Evolutionary conservation across 2,113 vertebrate species (phyloP), one percentile per base, ranked within the genome.

Genomic region (Muscicapa adusta): DNA sequence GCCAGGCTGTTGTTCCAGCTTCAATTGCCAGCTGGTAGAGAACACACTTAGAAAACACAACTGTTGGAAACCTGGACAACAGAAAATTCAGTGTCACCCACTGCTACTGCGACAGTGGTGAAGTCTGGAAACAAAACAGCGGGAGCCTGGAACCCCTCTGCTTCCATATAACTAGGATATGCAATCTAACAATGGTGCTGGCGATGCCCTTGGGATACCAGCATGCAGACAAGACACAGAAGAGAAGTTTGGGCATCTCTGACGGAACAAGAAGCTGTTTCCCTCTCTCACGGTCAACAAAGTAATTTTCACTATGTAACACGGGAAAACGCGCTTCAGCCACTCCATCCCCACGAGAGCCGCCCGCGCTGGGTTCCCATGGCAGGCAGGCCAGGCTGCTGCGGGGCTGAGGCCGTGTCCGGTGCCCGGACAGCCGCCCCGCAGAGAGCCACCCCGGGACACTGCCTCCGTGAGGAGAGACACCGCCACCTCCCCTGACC

Each of bases 351-450:
- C 18, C 12, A 3, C 0, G 7, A 5, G 42, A 11, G 0, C 18
- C 33, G 19, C 43, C 19, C 24, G 58, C 0, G 8, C 26, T 0
- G 33, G 26, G 31, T 14, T 8, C 3, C 4, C 1, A 0, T 0
- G 7, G 24, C n/a, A 14, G 28, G 24, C n/a, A 16, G 48, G 28
- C 19, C 33, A 18, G 16, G 38, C 1, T 14, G 17, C 51, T 28
- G 60, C 36, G 51, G 43, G n/a, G 33, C 45, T 19, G 38, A 18
- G 38, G 33, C 33, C 28, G 28, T 24, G 60, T 26, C 34, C 31
- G 34, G 33, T 28, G 63, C 23, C 22, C 56, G 13, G 36, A 43
- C 36, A 15, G 18, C 42, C 15, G 58, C 14, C 31, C 10, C 11
- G 1, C 66, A 2, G 50, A 4, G 61, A 29, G 53, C 54, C 7